Percentiles rank a stretch among this genome's conserved stretches.
These are phyloP conservation scores for Brachypteracias leptosomus DNA, from an alignment of 2,113 vertebrate genomes.

Conservation along the genomic window DNA sequence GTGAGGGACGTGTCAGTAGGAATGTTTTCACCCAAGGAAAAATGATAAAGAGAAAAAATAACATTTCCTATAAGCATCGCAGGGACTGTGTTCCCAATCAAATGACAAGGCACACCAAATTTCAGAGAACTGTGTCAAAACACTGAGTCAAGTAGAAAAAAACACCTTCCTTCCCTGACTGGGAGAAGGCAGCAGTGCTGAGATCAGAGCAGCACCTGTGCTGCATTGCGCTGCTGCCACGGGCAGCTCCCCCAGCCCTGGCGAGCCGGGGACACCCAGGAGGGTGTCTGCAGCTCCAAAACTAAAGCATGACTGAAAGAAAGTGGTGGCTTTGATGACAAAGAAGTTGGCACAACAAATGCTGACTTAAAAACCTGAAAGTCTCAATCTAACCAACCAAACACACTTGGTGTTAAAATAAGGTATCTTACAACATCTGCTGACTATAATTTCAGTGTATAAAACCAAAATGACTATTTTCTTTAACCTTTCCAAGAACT, in stretches of 20 bases:
- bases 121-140: neutral
- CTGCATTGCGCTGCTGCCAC: fast-evolving
- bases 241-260: neutral
- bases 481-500: neutral
- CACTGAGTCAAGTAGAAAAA: fast-evolving
- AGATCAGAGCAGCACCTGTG: neutral
- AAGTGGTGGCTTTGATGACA: neutral
- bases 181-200: neutral
- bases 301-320: neutral
- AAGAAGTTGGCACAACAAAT: neutral
- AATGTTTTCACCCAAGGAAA: neutral
- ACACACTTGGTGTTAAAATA: neutral
- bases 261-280: no score
- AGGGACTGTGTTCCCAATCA: neutral
- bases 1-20: neutral
- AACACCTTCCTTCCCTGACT: neutral
- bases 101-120: neutral
- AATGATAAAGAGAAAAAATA: neutral
- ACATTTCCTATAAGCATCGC: neutral
- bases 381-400: neutral
- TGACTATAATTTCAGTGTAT: neutral
- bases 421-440: neutral
- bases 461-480: neutral
- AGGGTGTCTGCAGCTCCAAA: neutral
- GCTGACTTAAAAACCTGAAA: neutral